Conservation (phyloP, 2,888 invertebrate species). For the Oscheius sp. region DNA sequence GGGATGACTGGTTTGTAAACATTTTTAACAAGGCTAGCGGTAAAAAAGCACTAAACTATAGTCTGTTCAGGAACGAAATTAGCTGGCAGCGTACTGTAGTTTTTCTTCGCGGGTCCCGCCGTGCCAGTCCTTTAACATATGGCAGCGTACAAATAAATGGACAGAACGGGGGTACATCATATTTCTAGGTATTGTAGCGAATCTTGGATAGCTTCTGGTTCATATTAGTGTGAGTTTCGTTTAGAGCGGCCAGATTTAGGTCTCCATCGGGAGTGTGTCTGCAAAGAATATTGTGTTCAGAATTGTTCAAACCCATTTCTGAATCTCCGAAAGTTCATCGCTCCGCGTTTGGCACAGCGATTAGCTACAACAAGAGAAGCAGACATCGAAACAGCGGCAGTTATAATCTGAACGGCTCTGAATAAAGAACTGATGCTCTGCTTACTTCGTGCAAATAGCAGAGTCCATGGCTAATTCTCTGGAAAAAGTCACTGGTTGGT, state of each 20-base stretch:
- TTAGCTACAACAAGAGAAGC: conserved; percentile 43
- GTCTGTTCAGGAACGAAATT: too few relatives aligned
- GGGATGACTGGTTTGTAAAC: too few relatives aligned
- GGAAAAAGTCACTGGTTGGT: conserved; percentile 19
- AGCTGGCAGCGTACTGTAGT: too few relatives aligned
- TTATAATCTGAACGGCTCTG: conserved; percentile 39
- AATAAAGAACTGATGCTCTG: background rate
- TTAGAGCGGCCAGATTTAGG: background rate
- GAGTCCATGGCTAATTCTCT: conserved; percentile 40
- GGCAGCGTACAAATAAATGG: too few relatives aligned
- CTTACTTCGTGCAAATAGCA: conserved; percentile 24
- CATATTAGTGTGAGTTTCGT: conserved; percentile 8
- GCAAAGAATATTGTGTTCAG: background rate
- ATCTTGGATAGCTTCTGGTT: conserved; percentile 7
- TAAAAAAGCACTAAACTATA: too few relatives aligned
- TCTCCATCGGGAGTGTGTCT: conserved; percentile 1
- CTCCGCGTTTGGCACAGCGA: conserved; percentile 39
- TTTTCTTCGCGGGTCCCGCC: too few relatives aligned
- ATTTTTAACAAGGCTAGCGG: too few relatives aligned
- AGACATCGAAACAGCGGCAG: conserved; percentile 37
- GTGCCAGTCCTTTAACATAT: too few relatives aligned
- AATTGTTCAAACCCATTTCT: background rate
- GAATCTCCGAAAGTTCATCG: background rate
- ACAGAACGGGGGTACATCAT: background rate
- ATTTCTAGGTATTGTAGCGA: conserved; percentile 17